phyloP scores from a whole-genome alignment of 2,888 invertebrate species.

The Megastigmus dorsalis region DNA sequence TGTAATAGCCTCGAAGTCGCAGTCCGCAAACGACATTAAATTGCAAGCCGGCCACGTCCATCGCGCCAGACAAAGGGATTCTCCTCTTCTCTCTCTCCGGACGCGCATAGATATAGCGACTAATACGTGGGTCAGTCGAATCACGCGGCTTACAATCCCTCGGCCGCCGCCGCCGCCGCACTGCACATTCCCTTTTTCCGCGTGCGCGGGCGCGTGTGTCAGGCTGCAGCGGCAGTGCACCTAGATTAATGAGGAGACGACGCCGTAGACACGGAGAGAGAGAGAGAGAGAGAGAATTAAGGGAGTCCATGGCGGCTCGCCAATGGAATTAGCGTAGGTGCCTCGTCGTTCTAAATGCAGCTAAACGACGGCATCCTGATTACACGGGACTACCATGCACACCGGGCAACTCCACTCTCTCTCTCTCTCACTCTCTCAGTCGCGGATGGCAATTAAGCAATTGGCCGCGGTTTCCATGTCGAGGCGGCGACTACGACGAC shows the following conservation, averaged over 20 bases:
- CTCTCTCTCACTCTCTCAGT: too few species aligned
- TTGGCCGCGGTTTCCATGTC: conserved; percentile 71
- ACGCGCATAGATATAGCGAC: too few species aligned
- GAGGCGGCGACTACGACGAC: too few species aligned
- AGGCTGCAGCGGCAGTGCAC: background rate
- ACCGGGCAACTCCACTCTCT: too few species aligned
- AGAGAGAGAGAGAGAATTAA: conserved; percentile 18
- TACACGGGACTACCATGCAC: conserved; percentile 62
- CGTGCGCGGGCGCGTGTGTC: background rate
- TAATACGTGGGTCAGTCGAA: too few species aligned
- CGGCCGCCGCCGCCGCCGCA: too few species aligned
- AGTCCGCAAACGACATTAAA: background rate
- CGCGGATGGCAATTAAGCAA: conserved; percentile 70
- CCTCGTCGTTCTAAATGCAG: conserved; percentile 62
- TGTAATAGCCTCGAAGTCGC: too few species aligned
- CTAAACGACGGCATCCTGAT: conserved; percentile 73
- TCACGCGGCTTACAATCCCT: background rate
- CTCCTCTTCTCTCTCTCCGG: background rate
- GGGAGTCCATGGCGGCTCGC: conserved; percentile 4
- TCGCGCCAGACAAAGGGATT: background rate
- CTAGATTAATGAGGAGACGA: conserved; percentile 25
- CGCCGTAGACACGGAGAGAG: background rate
- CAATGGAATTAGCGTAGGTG: conserved; percentile 68
- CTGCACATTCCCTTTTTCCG: conserved; percentile 15
- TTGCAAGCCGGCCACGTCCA: background rate